Conservation (phyloP, 2,888 invertebrate species). For the Drosophila siamana region DNA sequence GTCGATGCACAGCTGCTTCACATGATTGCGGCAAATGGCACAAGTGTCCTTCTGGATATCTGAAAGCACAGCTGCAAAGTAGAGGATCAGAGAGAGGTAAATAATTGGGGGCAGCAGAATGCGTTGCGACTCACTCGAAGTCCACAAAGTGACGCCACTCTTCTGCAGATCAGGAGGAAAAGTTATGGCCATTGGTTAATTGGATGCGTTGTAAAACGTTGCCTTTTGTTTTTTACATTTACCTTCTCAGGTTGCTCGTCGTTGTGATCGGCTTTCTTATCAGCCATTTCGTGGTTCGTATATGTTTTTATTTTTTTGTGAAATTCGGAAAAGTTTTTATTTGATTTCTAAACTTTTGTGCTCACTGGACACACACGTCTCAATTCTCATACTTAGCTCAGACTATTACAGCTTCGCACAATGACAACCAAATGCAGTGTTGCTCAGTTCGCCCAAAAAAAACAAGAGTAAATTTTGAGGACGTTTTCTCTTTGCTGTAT, state of each 20-base stretch:
- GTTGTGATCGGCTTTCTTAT: not conserved
- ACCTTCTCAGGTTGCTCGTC: not conserved
- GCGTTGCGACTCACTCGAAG: not conserved
- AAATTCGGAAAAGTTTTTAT: not conserved
- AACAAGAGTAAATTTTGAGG: too few species aligned
- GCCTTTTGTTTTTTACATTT: not conserved
- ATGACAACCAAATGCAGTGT: not conserved
- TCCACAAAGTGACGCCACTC: not conserved
- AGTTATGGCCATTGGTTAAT: not conserved
- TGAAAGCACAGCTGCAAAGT: not conserved
- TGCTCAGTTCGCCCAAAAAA: not conserved
- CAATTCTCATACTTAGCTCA: not conserved
- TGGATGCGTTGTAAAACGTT: too few species aligned
- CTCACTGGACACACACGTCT: not conserved
- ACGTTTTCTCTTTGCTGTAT: too few species aligned
- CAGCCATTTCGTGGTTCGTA: not conserved
- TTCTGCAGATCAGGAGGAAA: not conserved
- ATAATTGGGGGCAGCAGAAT: not conserved
- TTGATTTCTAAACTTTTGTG: not conserved
- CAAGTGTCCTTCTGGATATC: constrained; percentile 16
- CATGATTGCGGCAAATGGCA: constrained; percentile 31
- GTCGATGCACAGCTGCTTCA: constrained; percentile 20
- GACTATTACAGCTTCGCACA: too few species aligned
- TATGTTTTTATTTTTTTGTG: not conserved
- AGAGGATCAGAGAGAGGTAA: not conserved